Conservation (phyloP, 2,113 vertebrate species). For the Poeciliopsis occidentalis region DNA sequence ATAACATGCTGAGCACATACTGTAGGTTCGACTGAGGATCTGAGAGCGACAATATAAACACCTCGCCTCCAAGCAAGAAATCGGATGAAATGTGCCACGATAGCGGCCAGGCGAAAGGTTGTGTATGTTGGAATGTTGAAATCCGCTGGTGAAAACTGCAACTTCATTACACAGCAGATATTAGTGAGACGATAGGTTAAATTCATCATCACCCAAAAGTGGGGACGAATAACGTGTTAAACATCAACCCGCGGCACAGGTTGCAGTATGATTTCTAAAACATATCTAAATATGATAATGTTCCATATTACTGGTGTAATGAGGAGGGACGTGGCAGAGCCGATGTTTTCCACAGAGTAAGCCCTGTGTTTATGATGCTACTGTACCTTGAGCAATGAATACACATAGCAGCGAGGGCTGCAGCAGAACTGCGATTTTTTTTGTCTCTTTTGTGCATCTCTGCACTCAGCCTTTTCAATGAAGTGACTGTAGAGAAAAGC, state of each 20-base stretch:
- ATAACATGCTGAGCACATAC: conserved; percentile 39
- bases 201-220: conserved; percentile 3
- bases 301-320: neutral
- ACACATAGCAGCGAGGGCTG: neutral
- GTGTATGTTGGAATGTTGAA: conserved; percentile 3
- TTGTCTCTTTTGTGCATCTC: neutral
- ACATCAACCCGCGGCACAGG: neutral
- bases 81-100: conserved; percentile 8
- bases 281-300: neutral
- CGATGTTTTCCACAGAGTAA: neutral
- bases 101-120: conserved; percentile 28
- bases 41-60: conserved; percentile 28
- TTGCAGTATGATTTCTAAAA: neutral
- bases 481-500: neutral
- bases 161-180: conserved; percentile 42
- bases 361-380: neutral
- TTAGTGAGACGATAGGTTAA: conserved; percentile 11
- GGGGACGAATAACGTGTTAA: neutral
- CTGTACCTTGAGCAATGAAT: neutral
- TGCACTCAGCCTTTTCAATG: neutral
- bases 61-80: conserved; percentile 9
- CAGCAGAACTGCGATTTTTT: neutral
- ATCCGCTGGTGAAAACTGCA: conserved; percentile 8
- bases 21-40: conserved; percentile 15
- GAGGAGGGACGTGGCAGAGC: neutral